These are phyloP conservation scores for Heloderma charlesbogerti DNA, from an alignment of 2,113 vertebrate genomes.

Conservation along the genomic window DNA sequence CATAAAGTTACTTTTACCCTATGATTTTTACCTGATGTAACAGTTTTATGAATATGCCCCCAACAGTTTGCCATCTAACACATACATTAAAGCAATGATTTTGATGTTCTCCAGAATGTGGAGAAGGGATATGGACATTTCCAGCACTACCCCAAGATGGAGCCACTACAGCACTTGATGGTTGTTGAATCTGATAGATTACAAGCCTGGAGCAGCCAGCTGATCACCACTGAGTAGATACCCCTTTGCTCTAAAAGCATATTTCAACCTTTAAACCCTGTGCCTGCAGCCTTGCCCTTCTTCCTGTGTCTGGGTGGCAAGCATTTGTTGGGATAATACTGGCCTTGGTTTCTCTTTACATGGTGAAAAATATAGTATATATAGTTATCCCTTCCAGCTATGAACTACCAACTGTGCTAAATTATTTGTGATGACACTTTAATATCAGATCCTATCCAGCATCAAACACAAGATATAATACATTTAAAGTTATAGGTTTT, in stretches of 20 bases:
- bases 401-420: conserved; percentile 13
- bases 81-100: background rate
- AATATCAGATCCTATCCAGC: background rate
- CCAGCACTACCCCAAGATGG: background rate
- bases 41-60: background rate
- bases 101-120: background rate
- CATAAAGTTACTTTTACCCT: background rate
- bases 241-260: conserved; percentile 8
- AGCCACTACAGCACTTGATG: background rate
- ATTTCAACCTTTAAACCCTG: conserved; percentile 19
- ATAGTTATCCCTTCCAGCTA: conserved; percentile 17
- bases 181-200: background rate
- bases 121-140: background rate
- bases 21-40: background rate
- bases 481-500: background rate
- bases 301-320: conserved; percentile 25
- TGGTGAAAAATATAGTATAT: background rate
- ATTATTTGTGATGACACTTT: background rate
- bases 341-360: background rate
- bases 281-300: background rate
- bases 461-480: background rate
- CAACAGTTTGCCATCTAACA: background rate
- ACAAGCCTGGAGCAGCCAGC: background rate
- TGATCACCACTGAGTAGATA: background rate
- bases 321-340: conserved; percentile 28